These are phyloP conservation scores for Aspidiotus destructor DNA, from an alignment of 2,888 invertebrate genomes.

Conservation along the genomic window DNA sequence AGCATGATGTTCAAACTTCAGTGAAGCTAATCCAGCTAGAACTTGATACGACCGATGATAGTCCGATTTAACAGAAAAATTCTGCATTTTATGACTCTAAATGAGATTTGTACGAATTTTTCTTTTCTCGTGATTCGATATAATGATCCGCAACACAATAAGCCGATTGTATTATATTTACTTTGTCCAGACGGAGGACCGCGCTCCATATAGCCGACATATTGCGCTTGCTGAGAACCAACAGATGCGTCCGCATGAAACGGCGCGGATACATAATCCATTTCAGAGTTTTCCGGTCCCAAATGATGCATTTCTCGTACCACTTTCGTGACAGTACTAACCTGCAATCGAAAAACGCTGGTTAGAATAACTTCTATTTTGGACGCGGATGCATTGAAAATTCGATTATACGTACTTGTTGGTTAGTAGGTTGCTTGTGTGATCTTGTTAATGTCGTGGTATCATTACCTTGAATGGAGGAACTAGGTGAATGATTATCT, in stretches of 20 bases:
- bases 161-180: neutral
- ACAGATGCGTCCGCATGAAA: constrained; percentile 28
- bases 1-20: too few relatives aligned
- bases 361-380: neutral
- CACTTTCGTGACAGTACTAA: constrained; percentile 61
- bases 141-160: too few relatives aligned
- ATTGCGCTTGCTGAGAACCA: constrained; percentile 22
- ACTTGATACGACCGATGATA: too few relatives aligned
- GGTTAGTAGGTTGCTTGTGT: constrained; percentile 58
- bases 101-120: too few relatives aligned
- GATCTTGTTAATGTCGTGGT: constrained; percentile 51
- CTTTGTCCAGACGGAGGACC: constrained; percentile 23
- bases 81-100: too few relatives aligned
- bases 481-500: constrained; percentile 53
- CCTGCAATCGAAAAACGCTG: constrained; percentile 42
- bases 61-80: too few relatives aligned
- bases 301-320: constrained; percentile 54
- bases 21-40: too few relatives aligned
- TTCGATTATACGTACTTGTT: constrained; percentile 44
- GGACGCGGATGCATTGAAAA: neutral
- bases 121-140: too few relatives aligned
- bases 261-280: constrained; percentile 41
- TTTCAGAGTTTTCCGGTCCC: constrained; percentile 47
- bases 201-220: constrained; percentile 30
- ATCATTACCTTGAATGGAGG: constrained; percentile 46